Evolutionary conservation across 1,140 invertebrate species (phyloP), one percentile per base, ranked within the genome.

Genomic region (Anastatus disparis): DNA sequence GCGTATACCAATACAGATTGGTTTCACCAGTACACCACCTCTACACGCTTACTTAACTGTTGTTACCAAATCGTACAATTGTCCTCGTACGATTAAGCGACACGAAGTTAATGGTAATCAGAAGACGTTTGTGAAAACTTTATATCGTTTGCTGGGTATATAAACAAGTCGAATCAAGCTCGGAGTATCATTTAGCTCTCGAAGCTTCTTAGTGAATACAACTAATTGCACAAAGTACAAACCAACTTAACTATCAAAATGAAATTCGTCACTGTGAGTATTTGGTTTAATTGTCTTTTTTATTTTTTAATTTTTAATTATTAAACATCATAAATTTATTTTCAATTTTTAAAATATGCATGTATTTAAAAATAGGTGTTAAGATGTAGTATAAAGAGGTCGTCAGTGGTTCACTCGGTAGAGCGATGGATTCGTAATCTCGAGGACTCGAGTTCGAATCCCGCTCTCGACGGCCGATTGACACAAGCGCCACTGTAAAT

Each of bases 221-320:
- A n/a, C 35, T 38, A 17, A 58, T 44, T 35, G n/a, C n/a, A n/a
- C n/a, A n/a, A n/a, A n/a, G 31, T 29, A 40, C 62, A 38, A 64
- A n/a, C 48, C 38, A 70, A 50, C 10, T 20, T 20, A 40, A 46
- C 42, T 31, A 31, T 24, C 59, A 70, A 70, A 24, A 70, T 70
- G 67, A 70, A 70, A 55, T 70, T 63, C 67, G 62, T 63, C 48
- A 17, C 27, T n/a, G 67, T 70, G n/a, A 70, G 67, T 70, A 62
- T 35, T 35, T n/a, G n/a, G n/a, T n/a, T n/a, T n/a, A n/a, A n/a
- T n/a, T n/a, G n/a, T n/a, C n/a, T n/a, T n/a, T n/a, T n/a, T n/a
- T n/a, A n/a, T n/a, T n/a, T n/a, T n/a, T n/a, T n/a, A n/a, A n/a
- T n/a, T n/a, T n/a, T n/a, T n/a, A n/a, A n/a, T n/a, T n/a, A n/a